Percentiles rank a stretch among this genome's conserved stretches.
These are phyloP conservation scores for Adelosebastes latens DNA, from an alignment of 2,797 vertebrate genomes.

Conservation along the genomic window DNA sequence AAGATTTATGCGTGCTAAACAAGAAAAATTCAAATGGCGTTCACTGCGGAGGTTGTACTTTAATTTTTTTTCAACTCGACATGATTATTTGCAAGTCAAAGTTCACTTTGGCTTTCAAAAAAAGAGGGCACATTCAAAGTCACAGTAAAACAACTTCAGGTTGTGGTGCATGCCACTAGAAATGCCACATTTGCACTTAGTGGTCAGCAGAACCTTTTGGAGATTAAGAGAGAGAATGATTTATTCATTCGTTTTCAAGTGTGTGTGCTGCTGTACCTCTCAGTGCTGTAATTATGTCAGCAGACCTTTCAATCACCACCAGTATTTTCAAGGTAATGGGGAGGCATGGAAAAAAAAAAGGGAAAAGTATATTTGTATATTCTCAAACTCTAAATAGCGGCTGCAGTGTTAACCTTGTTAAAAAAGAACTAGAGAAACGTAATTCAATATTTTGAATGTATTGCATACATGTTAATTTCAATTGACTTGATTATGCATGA, in stretches of 20 bases:
- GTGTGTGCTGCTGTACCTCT: constrained; percentile 12
- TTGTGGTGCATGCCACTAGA: constrained; percentile 31
- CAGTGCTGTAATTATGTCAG: constrained; percentile 30
- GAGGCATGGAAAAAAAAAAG: neutral
- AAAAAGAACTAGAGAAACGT: neutral
- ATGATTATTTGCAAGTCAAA: constrained; percentile 82
- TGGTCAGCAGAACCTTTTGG: constrained; percentile 42
- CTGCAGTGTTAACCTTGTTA: neutral
- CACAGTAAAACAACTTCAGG: constrained; percentile 50
- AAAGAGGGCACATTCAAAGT: constrained; percentile 42
- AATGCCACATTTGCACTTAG: constrained; percentile 51
- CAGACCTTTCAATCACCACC: constrained; percentile 5
- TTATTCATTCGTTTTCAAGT: constrained; percentile 35
- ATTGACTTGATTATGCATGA: neutral
- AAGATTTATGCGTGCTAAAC: constrained; percentile 65
- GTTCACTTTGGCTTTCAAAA: constrained; percentile 67
- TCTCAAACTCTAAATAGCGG: neutral
- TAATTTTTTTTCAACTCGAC: constrained; percentile 14
- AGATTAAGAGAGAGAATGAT: constrained; percentile 21
- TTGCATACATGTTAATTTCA: constrained; percentile 2
- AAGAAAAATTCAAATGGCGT: constrained; percentile 67
- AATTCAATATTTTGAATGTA: neutral
- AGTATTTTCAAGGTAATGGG: constrained; percentile 20
- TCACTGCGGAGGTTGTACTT: constrained; percentile 41
- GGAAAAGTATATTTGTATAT: neutral